Evolutionary conservation across 2,797 vertebrate genomes (phyloP).

Genomic region (Xenops minutus): DNA sequence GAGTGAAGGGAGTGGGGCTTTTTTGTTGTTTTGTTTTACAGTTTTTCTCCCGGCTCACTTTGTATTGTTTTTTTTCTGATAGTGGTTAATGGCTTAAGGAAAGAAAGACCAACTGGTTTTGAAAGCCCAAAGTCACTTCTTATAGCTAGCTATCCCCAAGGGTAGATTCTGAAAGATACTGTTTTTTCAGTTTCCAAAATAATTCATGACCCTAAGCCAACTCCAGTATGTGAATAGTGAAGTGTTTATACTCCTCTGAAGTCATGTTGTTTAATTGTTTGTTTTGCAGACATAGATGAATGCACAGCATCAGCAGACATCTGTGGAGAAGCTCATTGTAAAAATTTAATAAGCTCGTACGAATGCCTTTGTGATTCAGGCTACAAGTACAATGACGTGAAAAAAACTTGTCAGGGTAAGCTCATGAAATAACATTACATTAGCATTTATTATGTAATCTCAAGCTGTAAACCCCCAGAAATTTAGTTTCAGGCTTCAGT

Average conservation of each 20-base stretch:
- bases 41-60: neutral
- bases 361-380: constrained; percentile 88
- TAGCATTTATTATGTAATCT: neutral
- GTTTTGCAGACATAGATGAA: constrained; percentile 88
- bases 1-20: neutral
- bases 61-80: neutral
- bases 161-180: neutral
- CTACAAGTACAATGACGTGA: constrained; percentile 81
- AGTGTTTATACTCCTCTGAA: neutral
- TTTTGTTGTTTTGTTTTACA: neutral
- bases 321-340: constrained; percentile 88
- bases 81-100: neutral
- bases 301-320: constrained; percentile 76
- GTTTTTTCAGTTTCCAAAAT: neutral
- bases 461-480: neutral
- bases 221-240: neutral
- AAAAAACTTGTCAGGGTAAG: constrained; percentile 88
- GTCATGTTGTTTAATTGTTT: neutral
- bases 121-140: neutral
- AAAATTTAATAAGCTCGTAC: constrained; percentile 83
- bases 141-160: neutral
- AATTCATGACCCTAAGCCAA: neutral
- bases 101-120: neutral
- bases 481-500: neutral
- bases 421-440: neutral